Evolutionary conservation across 35 echinoderm and acorn worm genomes (phyloP).

Genomic region (Ophiothrix spiculata): DNA sequence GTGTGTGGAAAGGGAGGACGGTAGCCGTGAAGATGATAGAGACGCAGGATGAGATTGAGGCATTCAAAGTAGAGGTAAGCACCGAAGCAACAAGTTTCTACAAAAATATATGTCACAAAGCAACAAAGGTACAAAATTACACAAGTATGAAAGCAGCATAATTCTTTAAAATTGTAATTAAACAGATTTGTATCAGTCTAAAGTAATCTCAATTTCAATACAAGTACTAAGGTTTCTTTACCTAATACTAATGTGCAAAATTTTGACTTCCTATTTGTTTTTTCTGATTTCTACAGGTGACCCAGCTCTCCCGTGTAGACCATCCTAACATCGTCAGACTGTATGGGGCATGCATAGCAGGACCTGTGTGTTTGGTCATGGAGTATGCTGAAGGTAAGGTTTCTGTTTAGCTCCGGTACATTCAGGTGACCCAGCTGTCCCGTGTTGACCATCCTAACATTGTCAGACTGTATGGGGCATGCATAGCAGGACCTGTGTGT

Average conservation of each 20-base stretch:
- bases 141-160: too few relatives aligned
- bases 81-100: too few relatives aligned
- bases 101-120: too few relatives aligned
- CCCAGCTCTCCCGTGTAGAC: conserved; percentile 77
- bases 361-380: conserved; percentile 95
- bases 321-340: conserved; percentile 93
- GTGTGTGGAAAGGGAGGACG: conserved; percentile 71
- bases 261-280: neutral
- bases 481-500: conserved; percentile 72
- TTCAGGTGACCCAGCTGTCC: conserved; percentile 80
- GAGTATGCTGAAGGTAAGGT: conserved; percentile 98
- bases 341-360: conserved; percentile 77
- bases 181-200: neutral
- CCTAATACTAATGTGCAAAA: neutral
- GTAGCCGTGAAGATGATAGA: conserved; percentile 95
- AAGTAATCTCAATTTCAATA: neutral
- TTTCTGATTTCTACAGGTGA: conserved; percentile 37
- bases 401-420: too few relatives aligned
- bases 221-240: neutral
- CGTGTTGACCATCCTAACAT: conserved; percentile 89
- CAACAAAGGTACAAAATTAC: too few relatives aligned
- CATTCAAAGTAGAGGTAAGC: conserved; percentile 85
- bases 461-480: conserved; percentile 88
- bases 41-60: conserved; percentile 91
- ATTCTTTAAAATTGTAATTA: neutral